phyloP scores from a whole-genome alignment of 2,888 invertebrate species.

The Pachymerium ferrugineum region DNA sequence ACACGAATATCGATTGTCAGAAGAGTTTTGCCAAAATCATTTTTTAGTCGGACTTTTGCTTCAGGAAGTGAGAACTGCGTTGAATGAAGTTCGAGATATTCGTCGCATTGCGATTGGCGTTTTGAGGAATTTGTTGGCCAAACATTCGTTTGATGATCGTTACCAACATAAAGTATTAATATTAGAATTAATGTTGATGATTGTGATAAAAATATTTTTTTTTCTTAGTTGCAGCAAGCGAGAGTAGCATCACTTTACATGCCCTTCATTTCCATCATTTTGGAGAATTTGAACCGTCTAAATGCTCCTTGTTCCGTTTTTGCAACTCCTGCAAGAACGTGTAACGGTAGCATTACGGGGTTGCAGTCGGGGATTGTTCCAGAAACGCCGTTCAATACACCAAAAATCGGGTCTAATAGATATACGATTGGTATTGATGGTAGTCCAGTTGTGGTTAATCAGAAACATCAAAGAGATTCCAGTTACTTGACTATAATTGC shows the following conservation, averaged over 20 bases:
- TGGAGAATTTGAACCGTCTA: conserved; percentile 79
- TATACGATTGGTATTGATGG: conserved; percentile 51
- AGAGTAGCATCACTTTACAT: conserved; percentile 84
- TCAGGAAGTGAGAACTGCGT: conserved; percentile 78
- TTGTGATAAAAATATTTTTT: not conserved
- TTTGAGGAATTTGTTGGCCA: conserved; percentile 79
- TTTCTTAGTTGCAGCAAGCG: conserved; percentile 62
- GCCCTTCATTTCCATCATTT: conserved; percentile 80
- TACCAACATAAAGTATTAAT: conserved; percentile 66
- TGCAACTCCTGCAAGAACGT: conserved; percentile 11
- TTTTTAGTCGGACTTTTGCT: conserved; percentile 82
- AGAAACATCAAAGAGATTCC: conserved; percentile 57
- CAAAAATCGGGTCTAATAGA: conserved; percentile 57
- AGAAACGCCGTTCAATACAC: conserved; percentile 65
- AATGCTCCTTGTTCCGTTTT: conserved; percentile 40
- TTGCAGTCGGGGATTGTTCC: conserved; percentile 40
- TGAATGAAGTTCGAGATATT: conserved; percentile 77
- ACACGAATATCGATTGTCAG: conserved; percentile 55
- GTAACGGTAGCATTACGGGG: conserved; percentile 46
- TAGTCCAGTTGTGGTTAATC: conserved; percentile 29
- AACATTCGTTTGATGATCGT: conserved; percentile 89
- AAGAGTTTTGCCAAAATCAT: conserved; percentile 84
- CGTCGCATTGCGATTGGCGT: conserved; percentile 72
- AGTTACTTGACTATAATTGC: conserved; percentile 66
- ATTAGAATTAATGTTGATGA: not conserved